Base-by-base conservation (phyloP, 2,797 vertebrate genomes). In the Parambassis ranga region DNA sequence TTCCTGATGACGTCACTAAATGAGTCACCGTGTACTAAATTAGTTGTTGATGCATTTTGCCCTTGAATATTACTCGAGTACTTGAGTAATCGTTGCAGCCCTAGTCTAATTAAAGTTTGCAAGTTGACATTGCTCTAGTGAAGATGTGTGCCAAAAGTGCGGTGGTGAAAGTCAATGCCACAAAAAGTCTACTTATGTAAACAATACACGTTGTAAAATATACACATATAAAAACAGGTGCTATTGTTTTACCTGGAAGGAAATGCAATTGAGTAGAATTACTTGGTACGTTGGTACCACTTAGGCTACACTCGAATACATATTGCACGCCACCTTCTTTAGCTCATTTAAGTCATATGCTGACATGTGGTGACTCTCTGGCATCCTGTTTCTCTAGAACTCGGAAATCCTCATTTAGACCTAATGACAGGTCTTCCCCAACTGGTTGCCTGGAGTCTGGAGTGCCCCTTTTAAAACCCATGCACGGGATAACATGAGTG, bases 401-500 rank as follows among this genome's bases (percentile, higher is more conserved):
- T 56, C 65, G 73, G 75, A 76, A 71, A 67, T 74, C 77, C 69
- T 74, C 50, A 75, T 69, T 81, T 82, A 85, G 69, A 62, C 73
- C 51, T 74, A 80, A 82, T 81, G 59, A 75, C 47, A 48, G 67
- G 83, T 79, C 82, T 85, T 79, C 64, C 84, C 82, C 79, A 58
- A 67, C 68, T 72, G 62, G 42, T 81, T 62, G 72, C 65, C 80
- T 67, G 43, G 44, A 58, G 59, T 16, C n/a, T 57, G 42, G 63
- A 65, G 65, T 57, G 51, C 60, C 70, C 74, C 78, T 56, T 70
- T 74, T 73, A 77, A 83, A 88, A 38, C 65, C 51, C 44, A 22
- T 55, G 52, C 41, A 43, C 73, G 27, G 53, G 30, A 66, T 59
- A 50, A 37, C 7, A 22, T n/a, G n/a, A 16, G 22, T 43, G 41